Percentiles rank a stretch among this genome's conserved stretches.
Evolutionary conservation across 2,888 invertebrate genomes (phyloP).

Genomic region (Cantharis rustica): DNA sequence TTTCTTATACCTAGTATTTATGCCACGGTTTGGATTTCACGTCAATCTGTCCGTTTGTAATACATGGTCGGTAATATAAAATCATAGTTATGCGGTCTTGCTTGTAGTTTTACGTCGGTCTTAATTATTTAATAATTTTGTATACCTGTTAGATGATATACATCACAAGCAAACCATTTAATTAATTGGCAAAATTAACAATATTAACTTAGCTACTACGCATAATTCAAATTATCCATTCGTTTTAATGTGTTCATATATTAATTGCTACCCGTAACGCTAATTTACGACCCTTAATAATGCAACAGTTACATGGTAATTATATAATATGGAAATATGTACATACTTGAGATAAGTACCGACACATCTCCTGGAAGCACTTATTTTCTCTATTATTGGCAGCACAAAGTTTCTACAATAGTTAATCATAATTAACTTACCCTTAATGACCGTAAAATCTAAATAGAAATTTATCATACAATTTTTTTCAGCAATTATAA

Average conservation of each 20-base stretch:
- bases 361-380: not conserved
- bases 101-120: not conserved
- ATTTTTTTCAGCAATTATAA: not conserved
- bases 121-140: not conserved
- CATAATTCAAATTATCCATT: not conserved
- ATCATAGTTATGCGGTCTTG: no score
- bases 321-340: not conserved
- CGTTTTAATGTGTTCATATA: not conserved
- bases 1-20: no score
- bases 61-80: no score
- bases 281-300: not conserved
- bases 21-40: no score
- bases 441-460: not conserved
- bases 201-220: not conserved
- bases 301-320: not conserved
- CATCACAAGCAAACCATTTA: not conserved
- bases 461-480: not conserved
- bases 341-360: not conserved
- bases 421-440: not conserved
- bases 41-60: no score
- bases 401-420: not conserved
- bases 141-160: not conserved
- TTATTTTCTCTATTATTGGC: not conserved
- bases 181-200: not conserved
- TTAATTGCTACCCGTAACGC: not conserved